Percentiles rank a stretch among this genome's conserved stretches.
phyloP scores from a whole-genome alignment of 2,888 invertebrate species.

The Parelbella ahira region DNA sequence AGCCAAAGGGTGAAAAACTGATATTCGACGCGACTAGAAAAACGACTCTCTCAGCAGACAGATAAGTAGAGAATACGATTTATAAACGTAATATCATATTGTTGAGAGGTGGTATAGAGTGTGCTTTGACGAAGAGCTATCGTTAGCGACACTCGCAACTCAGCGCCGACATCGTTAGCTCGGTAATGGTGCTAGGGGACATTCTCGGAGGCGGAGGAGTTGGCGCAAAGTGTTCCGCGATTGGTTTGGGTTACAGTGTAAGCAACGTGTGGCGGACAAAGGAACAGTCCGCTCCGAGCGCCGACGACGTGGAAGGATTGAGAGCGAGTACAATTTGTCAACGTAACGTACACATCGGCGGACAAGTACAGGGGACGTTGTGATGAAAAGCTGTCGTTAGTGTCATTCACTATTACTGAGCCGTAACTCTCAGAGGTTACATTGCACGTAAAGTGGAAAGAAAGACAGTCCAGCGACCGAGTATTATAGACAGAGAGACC shows the following conservation, averaged over 20 bases:
- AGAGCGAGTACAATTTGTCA: slow-evolving; percentile 19
- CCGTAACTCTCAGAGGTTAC: slow-evolving; percentile 9
- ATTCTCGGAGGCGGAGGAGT: slow-evolving; percentile 51
- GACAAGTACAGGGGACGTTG: not conserved
- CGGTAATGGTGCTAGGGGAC: slow-evolving; percentile 46
- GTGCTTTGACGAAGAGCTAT: slow-evolving; percentile 47
- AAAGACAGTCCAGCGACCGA: no score
- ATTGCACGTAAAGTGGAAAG: slow-evolving; percentile 1
- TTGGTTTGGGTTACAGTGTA: slow-evolving; percentile 62
- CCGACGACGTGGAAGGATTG: no score
- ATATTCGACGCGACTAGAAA: no score
- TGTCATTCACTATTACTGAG: slow-evolving; percentile 4
- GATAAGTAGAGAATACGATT: slow-evolving; percentile 3
- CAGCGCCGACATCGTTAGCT: slow-evolving; percentile 58
- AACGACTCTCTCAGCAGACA: not conserved
- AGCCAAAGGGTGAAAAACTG: no score
- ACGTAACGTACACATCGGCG: slow-evolving; percentile 11
- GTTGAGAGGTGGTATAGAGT: slow-evolving; percentile 29
- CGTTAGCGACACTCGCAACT: slow-evolving; percentile 49
- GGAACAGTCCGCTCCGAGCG: no score
- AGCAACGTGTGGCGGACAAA: slow-evolving; percentile 68
- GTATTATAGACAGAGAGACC: not conserved
- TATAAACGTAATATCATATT: slow-evolving; percentile 14
- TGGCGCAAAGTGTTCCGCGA: slow-evolving; percentile 61
- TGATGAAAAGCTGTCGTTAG: slow-evolving; percentile 15